Percentiles rank a stretch among this genome's conserved stretches.
phyloP scores from a whole-genome alignment of 2,888 invertebrate genomes.

The Machimus rusticus region DNA sequence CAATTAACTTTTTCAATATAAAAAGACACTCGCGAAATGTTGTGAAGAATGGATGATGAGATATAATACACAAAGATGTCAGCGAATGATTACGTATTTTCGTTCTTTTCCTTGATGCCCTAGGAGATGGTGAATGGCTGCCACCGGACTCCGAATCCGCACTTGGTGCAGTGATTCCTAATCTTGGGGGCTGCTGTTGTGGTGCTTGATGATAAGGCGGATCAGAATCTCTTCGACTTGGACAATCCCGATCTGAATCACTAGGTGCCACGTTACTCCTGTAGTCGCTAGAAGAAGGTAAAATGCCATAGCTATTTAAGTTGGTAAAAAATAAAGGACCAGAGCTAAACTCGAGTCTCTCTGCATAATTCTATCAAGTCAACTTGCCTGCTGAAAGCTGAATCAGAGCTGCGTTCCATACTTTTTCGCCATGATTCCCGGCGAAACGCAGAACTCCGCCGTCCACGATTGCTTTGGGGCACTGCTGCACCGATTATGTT shows the following conservation, averaged over 20 bases:
- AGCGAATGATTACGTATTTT: conserved; percentile 90
- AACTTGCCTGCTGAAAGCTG: conserved; percentile 89
- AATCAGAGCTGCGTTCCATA: conserved; percentile 91
- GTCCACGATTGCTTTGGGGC: conserved; percentile 56
- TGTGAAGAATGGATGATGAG: conserved; percentile 99
- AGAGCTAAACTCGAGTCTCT: conserved; percentile 41
- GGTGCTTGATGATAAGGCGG: conserved; percentile 59
- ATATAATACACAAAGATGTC: conserved; percentile 95
- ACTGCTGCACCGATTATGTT: conserved; percentile 58
- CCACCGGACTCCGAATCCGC: conserved; percentile 88
- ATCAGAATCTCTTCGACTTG: conserved; percentile 76
- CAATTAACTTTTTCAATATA: conserved; percentile 93
- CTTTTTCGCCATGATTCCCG: conserved; percentile 91
- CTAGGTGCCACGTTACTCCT: conserved; percentile 90
- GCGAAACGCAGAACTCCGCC: conserved; percentile 69
- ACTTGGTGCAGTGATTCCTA: conserved; percentile 72
- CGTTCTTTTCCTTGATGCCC: conserved; percentile 82
- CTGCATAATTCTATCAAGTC: not conserved
- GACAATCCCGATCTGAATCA: conserved; percentile 87
- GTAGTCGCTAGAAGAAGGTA: conserved; percentile 80
- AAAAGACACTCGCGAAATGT: conserved; percentile 98
- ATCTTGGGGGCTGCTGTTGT: conserved; percentile 64
- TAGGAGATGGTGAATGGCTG: conserved; percentile 84
- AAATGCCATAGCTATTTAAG: conserved; percentile 63
- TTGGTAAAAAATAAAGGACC: conserved; percentile 42